Percentiles rank a stretch among this genome's conserved stretches.
phyloP scores from a whole-genome alignment of 2,797 vertebrate genomes.

The Chelon auratus region DNA sequence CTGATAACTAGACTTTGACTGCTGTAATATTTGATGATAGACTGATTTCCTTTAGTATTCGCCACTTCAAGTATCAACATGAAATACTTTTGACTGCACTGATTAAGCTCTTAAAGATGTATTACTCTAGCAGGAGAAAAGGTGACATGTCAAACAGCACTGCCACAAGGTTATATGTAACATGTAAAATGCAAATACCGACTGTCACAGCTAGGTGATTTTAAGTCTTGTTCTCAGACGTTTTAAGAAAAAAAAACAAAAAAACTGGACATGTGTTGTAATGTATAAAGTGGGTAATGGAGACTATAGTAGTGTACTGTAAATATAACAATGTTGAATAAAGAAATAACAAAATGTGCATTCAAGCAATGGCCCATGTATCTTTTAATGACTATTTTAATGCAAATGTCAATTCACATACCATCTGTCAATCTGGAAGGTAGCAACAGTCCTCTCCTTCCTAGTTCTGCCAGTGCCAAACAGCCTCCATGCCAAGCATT shows the following conservation, averaged over 20 bases:
- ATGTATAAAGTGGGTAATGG: constrained; percentile 4
- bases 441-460: constrained; percentile 93
- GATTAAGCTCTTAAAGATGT: constrained; percentile 57
- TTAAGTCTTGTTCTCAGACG: constrained; percentile 22
- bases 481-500: constrained; percentile 97
- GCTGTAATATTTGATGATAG: constrained; percentile 2
- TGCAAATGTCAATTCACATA: constrained; percentile 70
- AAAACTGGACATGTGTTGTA: constrained; percentile 34
- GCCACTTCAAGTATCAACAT: constrained; percentile 17
- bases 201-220: constrained; percentile 3
- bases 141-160: constrained; percentile 4
- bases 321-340: constrained; percentile 54
- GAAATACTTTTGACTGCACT: constrained; percentile 14
- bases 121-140: not conserved
- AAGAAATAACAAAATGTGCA: constrained; percentile 28
- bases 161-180: constrained; percentile 14
- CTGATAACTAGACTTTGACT: constrained; percentile 62
- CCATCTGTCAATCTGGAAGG: constrained; percentile 92
- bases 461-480: constrained; percentile 94
- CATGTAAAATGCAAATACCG: constrained; percentile 20
- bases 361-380: not conserved
- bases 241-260: constrained; percentile 28
- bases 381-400: not conserved
- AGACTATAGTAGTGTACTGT: constrained; percentile 28
- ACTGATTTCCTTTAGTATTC: constrained; percentile 19